These are phyloP conservation scores for Thelaira solivaga DNA, from an alignment of 2,888 invertebrate genomes.

Conservation along the genomic window DNA sequence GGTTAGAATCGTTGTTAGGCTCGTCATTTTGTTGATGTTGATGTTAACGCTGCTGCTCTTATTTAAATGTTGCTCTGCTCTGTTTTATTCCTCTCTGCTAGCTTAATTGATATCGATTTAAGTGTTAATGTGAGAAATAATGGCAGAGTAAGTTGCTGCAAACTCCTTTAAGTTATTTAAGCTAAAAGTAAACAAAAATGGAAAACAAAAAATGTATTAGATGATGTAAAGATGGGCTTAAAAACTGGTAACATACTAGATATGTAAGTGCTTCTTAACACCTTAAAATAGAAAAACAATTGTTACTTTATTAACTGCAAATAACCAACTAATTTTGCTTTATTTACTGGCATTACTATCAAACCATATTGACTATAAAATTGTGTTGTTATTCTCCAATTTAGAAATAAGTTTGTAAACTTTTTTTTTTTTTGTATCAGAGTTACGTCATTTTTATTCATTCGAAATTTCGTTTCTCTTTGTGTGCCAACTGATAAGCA, in stretches of 20 bases:
- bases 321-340: constrained; percentile 47
- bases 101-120: constrained; percentile 16
- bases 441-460: constrained; percentile 51
- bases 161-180: constrained; percentile 15
- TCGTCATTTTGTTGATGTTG: constrained; percentile 48
- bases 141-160: neutral
- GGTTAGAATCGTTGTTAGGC: constrained; percentile 38
- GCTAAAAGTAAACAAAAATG: constrained; percentile 13
- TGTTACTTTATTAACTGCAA: constrained; percentile 21
- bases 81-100: neutral
- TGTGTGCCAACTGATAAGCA: constrained; percentile 39
- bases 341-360: constrained; percentile 26
- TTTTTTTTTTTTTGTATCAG: constrained; percentile 28
- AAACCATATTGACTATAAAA: constrained; percentile 25
- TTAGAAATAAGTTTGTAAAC: neutral
- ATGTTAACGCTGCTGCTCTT: no score
- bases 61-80: neutral
- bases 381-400: neutral
- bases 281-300: neutral
- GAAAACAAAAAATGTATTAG: neutral
- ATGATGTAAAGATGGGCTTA: no score
- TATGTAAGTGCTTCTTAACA: neutral
- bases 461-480: constrained; percentile 33
- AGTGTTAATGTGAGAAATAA: neutral
- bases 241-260: neutral